Evolutionary conservation across 2,797 vertebrate genomes (phyloP).

Genomic region (Cirrhinus molitorella): DNA sequence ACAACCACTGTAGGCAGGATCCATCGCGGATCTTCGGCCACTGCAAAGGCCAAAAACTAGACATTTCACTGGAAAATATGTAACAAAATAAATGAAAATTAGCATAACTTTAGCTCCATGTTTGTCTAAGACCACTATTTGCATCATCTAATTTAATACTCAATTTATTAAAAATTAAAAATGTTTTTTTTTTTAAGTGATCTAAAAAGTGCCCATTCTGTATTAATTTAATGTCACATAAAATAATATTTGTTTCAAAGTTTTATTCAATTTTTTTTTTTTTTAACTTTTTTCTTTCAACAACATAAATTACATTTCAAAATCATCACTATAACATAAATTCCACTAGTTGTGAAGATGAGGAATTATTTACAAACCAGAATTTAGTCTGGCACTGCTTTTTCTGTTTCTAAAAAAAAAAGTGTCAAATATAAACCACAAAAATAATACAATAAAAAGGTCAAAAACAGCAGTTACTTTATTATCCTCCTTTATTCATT

Average conservation of each 20-base stretch:
- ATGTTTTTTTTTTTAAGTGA: background rate
- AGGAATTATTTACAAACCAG: background rate
- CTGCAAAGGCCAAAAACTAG: no score
- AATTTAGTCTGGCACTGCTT: no score
- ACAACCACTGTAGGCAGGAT: no score
- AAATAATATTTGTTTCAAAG: background rate
- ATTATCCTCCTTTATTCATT: conserved; percentile 49
- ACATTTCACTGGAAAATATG: background rate
- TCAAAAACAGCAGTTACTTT: background rate
- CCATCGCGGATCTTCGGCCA: no score
- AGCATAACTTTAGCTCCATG: no score
- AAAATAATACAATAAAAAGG: background rate
- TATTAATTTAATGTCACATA: background rate
- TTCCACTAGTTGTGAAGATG: background rate
- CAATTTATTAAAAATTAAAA: no score
- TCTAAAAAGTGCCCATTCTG: background rate
- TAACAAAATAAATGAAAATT: background rate
- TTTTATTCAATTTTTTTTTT: background rate
- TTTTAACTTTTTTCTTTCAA: background rate
- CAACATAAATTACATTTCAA: background rate
- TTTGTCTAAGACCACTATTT: background rate
- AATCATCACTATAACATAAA: background rate
- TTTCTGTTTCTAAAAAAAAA: background rate
- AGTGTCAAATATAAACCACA: background rate
- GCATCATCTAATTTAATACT: no score